Evolutionary conservation across 2,113 vertebrate genomes (phyloP).

Genomic region (Oreochromis niloticus): DNA sequence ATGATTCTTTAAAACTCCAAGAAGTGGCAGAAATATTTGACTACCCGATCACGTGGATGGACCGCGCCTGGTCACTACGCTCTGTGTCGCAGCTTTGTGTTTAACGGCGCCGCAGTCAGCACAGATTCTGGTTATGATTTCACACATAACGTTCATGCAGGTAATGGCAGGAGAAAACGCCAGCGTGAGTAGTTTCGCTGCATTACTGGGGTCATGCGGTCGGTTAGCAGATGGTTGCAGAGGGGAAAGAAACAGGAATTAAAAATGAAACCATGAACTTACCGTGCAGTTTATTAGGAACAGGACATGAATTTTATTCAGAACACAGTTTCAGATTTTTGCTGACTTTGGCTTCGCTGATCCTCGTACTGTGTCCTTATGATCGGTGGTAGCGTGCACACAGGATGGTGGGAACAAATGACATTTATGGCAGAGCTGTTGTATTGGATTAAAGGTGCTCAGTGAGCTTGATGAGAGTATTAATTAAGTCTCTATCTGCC

Average conservation of each 20-base stretch:
- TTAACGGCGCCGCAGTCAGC: background rate
- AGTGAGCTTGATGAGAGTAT: background rate
- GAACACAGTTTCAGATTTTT: background rate
- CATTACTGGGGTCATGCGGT: background rate
- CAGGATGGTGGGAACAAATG: background rate
- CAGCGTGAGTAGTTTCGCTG: rapidly evolving
- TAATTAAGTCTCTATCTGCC: background rate
- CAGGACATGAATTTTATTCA: background rate
- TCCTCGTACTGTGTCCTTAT: background rate
- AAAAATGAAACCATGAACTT: background rate
- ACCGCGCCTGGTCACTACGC: background rate
- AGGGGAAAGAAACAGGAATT: background rate
- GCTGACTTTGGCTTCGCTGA: background rate
- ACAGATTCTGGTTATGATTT: background rate
- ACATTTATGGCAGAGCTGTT: background rate
- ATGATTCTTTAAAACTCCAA: background rate
- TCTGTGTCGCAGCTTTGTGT: background rate
- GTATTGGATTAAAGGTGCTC: background rate
- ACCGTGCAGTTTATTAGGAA: background rate
- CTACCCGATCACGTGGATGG: background rate
- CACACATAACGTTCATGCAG: background rate
- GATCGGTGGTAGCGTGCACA: rapidly evolving
- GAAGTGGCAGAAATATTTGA: background rate
- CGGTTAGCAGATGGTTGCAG: background rate
- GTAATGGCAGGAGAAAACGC: background rate